Base-by-base conservation (phyloP, 2,113 vertebrate species). In the Merops nubicus region DNA sequence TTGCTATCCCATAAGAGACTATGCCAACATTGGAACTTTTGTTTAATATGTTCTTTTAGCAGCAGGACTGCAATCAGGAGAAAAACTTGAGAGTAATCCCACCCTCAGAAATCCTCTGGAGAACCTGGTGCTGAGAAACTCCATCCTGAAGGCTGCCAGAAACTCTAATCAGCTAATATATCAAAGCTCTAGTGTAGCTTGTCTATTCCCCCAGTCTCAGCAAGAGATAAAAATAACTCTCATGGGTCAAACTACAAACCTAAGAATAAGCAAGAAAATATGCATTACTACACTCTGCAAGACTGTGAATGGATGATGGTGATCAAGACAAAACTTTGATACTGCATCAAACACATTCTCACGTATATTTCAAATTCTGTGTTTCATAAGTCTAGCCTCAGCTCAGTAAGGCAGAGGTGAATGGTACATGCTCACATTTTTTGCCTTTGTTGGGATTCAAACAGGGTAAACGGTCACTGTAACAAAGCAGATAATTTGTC, bases 191-290 rank as follows among this genome's bases (percentile, higher is more conserved):
- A 69, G 82, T n/a, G 51, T 11, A 88, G 93, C 64, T 69, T 86
- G 95, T 75, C 85, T 81, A 53, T 72, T 81, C 33, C 51, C 78
- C 45, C 0, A 0, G 8, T 26, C 63, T 79, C 82, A 86, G 54
- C 54, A 85, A 94, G 90, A 94, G 85, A 93, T 95, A 96, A 91
- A 93, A 96, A 51, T 8, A 43, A 86, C 60, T 94, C 96, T 77
- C 92, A 40, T 14, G 73, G 79, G 82, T 94, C 85, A 72, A 93
- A 64, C 63, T 89, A 43, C 75, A 93, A 88, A 84, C 51, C 82
- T 70, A 81, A 92, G 95, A 77, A 94, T 93, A 97, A 96, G 95
- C 75, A 72, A 75, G 88, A 36, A 96, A 96, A 72, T 88, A 96
- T 94, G 93, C 90, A 96, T 97, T 94, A 96, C 93, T 91, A 33